Base-by-base conservation (phyloP, 2,797 vertebrate genomes). In the Hippoglossus hippoglossus region DNA sequence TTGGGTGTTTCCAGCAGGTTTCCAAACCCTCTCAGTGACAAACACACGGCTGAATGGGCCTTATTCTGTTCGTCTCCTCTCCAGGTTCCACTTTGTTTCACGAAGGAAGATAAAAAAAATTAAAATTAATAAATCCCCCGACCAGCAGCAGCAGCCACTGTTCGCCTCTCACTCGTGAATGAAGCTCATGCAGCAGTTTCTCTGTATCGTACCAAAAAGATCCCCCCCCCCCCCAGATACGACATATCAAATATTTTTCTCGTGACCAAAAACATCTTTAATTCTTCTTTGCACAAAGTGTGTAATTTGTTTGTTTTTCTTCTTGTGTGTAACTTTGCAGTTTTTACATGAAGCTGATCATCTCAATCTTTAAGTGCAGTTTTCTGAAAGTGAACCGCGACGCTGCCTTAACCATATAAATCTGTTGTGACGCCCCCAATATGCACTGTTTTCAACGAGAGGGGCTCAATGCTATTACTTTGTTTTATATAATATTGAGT, bases 381-480 rank as follows among this genome's bases (percentile, higher is more conserved):
- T 85, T 74, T 81, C 67, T 71, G 41, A 77, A 49, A 84, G 56
- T 57, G 60, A 87, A 71, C 71, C 21, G 28, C 86, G 2, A 85
- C 77, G 54, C 67, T 75, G 83, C 87, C 86, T 85, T 91, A 71
- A 82, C 13, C 62, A 63, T 61, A 70, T 51, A 60, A 24, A 74
- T 76, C 71, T 75, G 26, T 83, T 51, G 71, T 77, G 80, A 73
- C 63, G 15, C 71, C 82, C 78, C 81, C 78, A 52, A 79, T 78
- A 89, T 91, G 90, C 91, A 92, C 89, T 90, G 87, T 89, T 92
- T 86, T 79, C 5, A 80, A 81, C 58, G 73, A 54, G 72, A 77
- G 69, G 82, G 59, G 58, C 65, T 83, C 52, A 61, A 61, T 68
- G 18, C 85, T 79, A 15, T 73, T 53, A 15, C 19, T 50, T 86